Base-by-base conservation (phyloP, 2,888 invertebrate species). In the Agrochola lota region DNA sequence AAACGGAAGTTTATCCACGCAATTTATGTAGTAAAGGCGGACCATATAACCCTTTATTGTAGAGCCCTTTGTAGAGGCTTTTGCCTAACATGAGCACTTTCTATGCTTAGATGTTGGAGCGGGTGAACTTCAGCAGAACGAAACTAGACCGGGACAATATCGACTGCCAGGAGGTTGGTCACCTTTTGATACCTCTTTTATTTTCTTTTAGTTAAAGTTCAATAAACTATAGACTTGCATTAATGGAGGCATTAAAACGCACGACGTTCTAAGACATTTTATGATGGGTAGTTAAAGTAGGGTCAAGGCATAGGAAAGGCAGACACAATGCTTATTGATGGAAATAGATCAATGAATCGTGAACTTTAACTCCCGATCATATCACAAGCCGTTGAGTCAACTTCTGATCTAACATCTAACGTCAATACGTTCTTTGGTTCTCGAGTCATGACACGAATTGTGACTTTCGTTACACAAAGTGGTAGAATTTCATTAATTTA, bases 21-120 rank as follows among this genome's bases (percentile, higher is more conserved):
- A 91, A 90, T 92, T 88, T 92, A 93, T 91, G 91, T 91, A 90
- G 15, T 64, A n/a, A 64, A 17, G 63, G 15, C 23, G 23, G 35
- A 40, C 7, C 8, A 17, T 12, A 62, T 1, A 68, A 35, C 23
- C 17, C 17, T 7, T n/a, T 35, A 30, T 23, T 67, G 46, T 30
- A 30, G 49, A 49, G 23, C 52, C 6, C 30, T 0, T 23, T 68
- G 2, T 20, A 15, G 20, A 9, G 30, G 17, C 2, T 17, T 77
- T 35, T 11, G n/a, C 26, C 26, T 84, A 30, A 80, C 12, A n/a
- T 26, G 15, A 46, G n/a, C 43, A 49, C 35, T 70, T 23, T 55
- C 0, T 66, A 15, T 76, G 43, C n/a, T n/a, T 64, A 83, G 83
- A 85, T 70, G 69, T 67, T 6, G 83, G 86, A 52, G 83, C 83